Evolutionary conservation across 1,140 invertebrate species (phyloP).

Genomic region (Nebria ingens): DNA sequence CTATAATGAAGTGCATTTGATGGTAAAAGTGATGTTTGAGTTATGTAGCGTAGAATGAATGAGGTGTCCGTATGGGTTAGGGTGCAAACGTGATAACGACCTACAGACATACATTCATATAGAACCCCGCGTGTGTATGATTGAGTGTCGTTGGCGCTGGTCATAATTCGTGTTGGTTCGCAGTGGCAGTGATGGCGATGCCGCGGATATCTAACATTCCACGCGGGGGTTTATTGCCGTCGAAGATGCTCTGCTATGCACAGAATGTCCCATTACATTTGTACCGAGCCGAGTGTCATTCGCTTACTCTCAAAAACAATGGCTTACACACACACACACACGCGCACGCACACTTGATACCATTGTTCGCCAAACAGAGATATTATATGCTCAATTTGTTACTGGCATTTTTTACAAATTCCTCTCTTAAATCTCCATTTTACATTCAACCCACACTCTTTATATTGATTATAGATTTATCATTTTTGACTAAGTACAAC

Average conservation of each 20-base stretch:
- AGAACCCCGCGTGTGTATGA: not conserved
- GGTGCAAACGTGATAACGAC: not conserved
- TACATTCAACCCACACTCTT: too few relatives aligned
- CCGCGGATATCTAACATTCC: constrained; percentile 21
- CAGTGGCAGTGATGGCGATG: constrained; percentile 22
- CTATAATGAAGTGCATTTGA: too few relatives aligned
- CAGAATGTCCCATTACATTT: constrained; percentile 16
- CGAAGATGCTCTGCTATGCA: constrained; percentile 12
- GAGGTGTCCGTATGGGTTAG: too few relatives aligned
- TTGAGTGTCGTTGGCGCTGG: not conserved
- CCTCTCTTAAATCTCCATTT: too few relatives aligned
- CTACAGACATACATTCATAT: too few relatives aligned
- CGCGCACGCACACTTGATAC: not conserved
- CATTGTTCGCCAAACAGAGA: not conserved
- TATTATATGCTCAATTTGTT: not conserved
- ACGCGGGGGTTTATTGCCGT: constrained; percentile 20
- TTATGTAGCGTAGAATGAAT: too few relatives aligned
- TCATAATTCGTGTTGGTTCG: constrained; percentile 22
- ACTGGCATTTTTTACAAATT: not conserved
- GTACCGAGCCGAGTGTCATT: not conserved
- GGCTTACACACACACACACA: constrained; percentile 1
- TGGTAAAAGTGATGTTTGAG: too few relatives aligned
- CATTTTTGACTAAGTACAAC: too few relatives aligned
- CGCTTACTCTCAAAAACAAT: not conserved
- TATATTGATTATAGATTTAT: too few relatives aligned